These are phyloP conservation scores for Geotrypetes seraphini DNA, from an alignment of 2,797 vertebrate genomes.

Conservation along the genomic window DNA sequence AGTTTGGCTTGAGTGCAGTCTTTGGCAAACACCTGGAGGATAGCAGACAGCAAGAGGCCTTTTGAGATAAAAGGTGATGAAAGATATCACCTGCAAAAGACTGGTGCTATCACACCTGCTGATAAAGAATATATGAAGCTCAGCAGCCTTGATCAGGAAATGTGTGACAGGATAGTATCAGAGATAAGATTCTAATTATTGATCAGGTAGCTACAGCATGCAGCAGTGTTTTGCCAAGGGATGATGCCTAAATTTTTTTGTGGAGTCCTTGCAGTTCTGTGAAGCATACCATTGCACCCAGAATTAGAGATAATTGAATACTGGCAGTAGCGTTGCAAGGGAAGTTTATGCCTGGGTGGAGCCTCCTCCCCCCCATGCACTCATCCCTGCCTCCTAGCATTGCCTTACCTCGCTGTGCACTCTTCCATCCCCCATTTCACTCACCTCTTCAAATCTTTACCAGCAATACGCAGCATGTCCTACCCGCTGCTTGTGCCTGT, in stretches of 20 bases:
- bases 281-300: conserved; percentile 9
- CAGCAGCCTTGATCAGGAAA: conserved; percentile 23
- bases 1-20: conserved; percentile 10
- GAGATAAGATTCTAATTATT: conserved; percentile 16
- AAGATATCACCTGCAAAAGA: conserved; percentile 5
- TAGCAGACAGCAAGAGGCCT: conserved; percentile 13
- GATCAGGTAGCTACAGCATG: conserved; percentile 23
- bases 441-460: too few relatives aligned
- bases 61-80: conserved; percentile 7
- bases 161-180: conserved; percentile 2
- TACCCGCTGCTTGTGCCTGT: too few relatives aligned
- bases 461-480: too few relatives aligned
- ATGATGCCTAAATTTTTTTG: conserved; percentile 19
- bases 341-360: too few relatives aligned
- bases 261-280: conserved; percentile 21
- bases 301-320: conserved; percentile 22
- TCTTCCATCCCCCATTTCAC: too few relatives aligned
- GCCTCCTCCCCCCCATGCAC: too few relatives aligned
- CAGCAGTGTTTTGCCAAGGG: conserved; percentile 10
- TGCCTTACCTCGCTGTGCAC: too few relatives aligned
- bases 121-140: conserved; percentile 28
- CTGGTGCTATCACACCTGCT: conserved; percentile 12
- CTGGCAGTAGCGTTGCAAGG: too few relatives aligned
- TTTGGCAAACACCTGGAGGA: conserved; percentile 12
- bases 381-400: too few relatives aligned